Percentiles rank a stretch among this genome's conserved stretches.
These are phyloP conservation scores for Melinopterus prodromus DNA, from an alignment of 2,888 invertebrate genomes.

Conservation along the genomic window DNA sequence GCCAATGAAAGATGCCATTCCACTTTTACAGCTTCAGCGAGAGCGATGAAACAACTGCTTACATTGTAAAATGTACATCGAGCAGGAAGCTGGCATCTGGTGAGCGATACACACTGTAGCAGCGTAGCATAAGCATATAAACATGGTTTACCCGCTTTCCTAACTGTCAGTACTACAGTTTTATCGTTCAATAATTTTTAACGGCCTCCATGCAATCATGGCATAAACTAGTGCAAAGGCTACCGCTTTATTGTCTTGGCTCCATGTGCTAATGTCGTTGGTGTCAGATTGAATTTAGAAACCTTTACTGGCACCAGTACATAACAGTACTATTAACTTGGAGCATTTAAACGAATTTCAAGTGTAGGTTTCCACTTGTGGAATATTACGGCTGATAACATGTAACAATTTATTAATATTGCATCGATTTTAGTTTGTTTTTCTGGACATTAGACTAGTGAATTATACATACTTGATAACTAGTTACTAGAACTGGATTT, in stretches of 20 bases:
- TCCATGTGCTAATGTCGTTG: not conserved
- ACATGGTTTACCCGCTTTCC: not conserved
- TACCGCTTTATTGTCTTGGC: not conserved
- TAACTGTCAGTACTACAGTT: not conserved
- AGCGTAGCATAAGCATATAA: not conserved
- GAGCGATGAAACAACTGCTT: not conserved
- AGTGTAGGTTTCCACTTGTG: no score
- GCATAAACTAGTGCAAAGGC: not conserved
- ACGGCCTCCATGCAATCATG: not conserved
- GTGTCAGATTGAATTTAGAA: no score
- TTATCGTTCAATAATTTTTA: not conserved
- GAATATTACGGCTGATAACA: no score
- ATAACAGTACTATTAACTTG: no score
- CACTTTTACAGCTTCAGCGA: not conserved
- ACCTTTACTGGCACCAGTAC: no score
- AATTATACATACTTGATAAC: no score
- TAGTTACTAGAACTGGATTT: no score
- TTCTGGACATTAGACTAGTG: no score
- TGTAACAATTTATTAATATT: no score
- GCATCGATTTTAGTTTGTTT: no score
- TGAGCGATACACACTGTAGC: not conserved
- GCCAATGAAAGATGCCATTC: not conserved
- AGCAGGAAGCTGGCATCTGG: not conserved
- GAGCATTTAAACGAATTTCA: no score
- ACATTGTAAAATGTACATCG: not conserved